Evolutionary conservation across 2,113 vertebrate species (phyloP).

Genomic region (Mungos mungo): DNA sequence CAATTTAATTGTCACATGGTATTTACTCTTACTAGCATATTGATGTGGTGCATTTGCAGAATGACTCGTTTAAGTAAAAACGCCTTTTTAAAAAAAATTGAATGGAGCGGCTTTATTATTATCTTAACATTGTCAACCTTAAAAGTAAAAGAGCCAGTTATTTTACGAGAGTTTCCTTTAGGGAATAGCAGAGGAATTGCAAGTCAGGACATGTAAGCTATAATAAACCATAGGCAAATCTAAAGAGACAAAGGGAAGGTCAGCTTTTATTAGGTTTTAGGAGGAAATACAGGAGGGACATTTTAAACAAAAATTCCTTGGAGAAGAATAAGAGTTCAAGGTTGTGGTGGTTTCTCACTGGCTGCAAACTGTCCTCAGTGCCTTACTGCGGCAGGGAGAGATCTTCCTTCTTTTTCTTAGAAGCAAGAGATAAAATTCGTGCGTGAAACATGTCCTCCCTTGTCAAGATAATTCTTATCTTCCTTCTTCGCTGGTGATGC

Average conservation of each 20-base stretch:
- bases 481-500: not conserved
- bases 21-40: conserved; percentile 53
- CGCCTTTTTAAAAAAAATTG: conserved; percentile 50
- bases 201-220: not conserved
- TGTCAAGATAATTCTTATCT: not conserved
- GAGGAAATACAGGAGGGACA: not conserved
- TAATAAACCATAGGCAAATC: not conserved
- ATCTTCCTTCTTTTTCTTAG: not conserved
- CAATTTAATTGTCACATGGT: conserved; percentile 54
- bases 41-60: conserved; percentile 58
- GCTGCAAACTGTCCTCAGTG: not conserved
- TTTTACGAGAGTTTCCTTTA: not conserved
- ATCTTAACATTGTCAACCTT: conserved; percentile 5
- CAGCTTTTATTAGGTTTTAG: not conserved
- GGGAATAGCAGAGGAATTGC: not conserved
- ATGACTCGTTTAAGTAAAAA: conserved; percentile 70
- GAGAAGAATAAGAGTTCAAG: not conserved
- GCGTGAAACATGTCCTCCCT: not conserved
- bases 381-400: no score
- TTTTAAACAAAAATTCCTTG: not conserved
- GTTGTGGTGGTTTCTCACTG: not conserved
- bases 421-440: not conserved
- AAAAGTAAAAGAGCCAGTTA: not conserved
- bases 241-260: not conserved
- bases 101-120: conserved; percentile 58